Base-by-base conservation (phyloP, 30 jellyfish, hydroid and myxozoan genomes). In the Haliclystus octoradiatus region DNA sequence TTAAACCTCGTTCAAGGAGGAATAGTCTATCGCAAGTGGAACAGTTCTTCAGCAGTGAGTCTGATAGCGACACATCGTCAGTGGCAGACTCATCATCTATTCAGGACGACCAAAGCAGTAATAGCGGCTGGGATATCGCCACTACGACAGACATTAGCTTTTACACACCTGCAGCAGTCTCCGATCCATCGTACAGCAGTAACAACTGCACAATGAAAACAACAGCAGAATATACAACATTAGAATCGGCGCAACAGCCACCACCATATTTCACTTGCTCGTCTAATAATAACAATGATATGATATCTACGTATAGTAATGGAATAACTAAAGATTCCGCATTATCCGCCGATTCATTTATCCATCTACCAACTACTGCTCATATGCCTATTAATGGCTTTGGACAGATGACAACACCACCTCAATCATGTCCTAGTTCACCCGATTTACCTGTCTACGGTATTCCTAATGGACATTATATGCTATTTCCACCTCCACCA, bases 51-150 rank as follows among this genome's bases (percentile, higher is more conserved):
- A n/a, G n/a, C n/a, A 81, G 95, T 65, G 95, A 89, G 77, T 71
- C 88, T 34, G 96, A 86, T 49, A 86, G 95, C 70, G 98, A 89
- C 66, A 72, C 98, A 1, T 76, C 98, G 74, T 86, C 96, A 4
- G 66, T 65, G 15, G 86, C 84, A 73, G 95, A 89, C 69, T 66
- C 84, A 62, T 70, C 84, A 28, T 82, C 98, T 79, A 62, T 76
- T 7, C 69, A 70, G 52, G 95, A 53, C 26, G 30, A n/a, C 68
- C 57, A 40, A 19, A 40, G 57, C 57, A 40, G 57, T 19, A 40
- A 40, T 19, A 5, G 57, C 57, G 57, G 14, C 19, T 40, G 57
- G 57, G 57, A 40, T 19, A 19, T 40, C 9, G 57, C 57, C 9
- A 40, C 57, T 9, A 40, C 57, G 19, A 40, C 57, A 40, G 57